Conservation (phyloP, 2,797 vertebrate genomes). For the Onychomys arenicola region DNA sequence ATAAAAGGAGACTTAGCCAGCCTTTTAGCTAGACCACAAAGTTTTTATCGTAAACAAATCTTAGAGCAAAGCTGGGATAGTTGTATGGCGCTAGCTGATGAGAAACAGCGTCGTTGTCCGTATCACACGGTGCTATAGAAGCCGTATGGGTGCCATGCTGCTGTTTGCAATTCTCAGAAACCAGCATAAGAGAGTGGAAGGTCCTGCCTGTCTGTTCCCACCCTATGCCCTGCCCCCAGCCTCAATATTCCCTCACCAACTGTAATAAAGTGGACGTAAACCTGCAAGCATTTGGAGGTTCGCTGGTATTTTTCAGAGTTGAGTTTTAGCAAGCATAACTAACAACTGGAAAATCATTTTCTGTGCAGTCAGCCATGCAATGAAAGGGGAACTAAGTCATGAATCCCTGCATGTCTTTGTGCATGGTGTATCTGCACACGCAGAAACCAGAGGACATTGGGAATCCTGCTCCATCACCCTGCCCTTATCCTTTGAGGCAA, state of each 20-base stretch:
- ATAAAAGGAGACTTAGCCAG: constrained; percentile 57
- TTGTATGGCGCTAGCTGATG: constrained; percentile 1
- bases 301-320: constrained; percentile 48
- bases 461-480: not conserved
- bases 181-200: not conserved
- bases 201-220: not conserved
- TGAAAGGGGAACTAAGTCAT: not conserved
- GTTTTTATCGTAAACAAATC: constrained; percentile 19
- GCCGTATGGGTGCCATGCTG: not conserved
- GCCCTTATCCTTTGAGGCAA: not conserved
- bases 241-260: not conserved
- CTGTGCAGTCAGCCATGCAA: not conserved
- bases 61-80: not conserved
- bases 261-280: not conserved
- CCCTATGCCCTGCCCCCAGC: not conserved
- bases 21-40: constrained; percentile 71
- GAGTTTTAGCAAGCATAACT: not conserved
- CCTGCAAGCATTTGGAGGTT: not conserved
- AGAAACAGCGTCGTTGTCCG: not conserved
- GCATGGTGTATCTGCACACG: not conserved
- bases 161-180: not conserved
- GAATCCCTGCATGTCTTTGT: not conserved
- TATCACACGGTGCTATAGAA: not conserved
- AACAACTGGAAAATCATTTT: not conserved
- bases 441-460: not conserved